Evolutionary conservation across 2,888 invertebrate species (phyloP), one percentile per base, ranked within the genome.

Genomic region (Sympetrum striolatum): DNA sequence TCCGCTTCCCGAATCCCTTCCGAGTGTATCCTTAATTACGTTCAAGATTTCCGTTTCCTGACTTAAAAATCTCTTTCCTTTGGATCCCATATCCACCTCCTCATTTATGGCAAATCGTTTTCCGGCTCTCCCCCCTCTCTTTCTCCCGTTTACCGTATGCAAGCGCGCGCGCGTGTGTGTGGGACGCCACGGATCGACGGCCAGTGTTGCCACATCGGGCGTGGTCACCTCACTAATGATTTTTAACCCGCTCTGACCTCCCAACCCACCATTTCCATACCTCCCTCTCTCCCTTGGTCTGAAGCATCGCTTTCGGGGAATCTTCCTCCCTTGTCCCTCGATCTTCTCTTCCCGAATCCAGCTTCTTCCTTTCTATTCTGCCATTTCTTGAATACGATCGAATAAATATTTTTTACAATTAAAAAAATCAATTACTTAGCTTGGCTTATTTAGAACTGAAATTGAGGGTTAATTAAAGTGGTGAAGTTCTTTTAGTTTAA

Each of bases 201-300:
- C 35, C 39, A 86, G 86, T 64, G 64, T 86, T 86, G 86, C 86
- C 86, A 37, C 86, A 86, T 86, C 86, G 86, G 86, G 86, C 64
- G 86, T 86, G 86, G 86, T 86, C 64, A 86, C 86, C 60, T 86
- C 64, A 60, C 60, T 86, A 86, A 86, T 86, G 86, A 86, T 86
- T 86, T 86, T 86, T 37, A 86, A 60, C 86, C 86, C 60, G 53
- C 35, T 81, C 53, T 82, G 82, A 82, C 58, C 58, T 86, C 86
- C 86, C 73, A 73, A 73, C 73, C 73, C 73, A 73, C 73, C 73
- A 73, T 73, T 31, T 73, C 31, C 73, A 25, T 73, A 73, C 73
- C 15, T 25, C n/a, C 60, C 35, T 31, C 31, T 39, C 81, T 48
- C 81, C 48, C 48, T 44, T 39, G n/a, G 44, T 44, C 44, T 80